A percentile compares a stretch with the other conserved stretches of the same genome.
These are phyloP conservation scores for Siniperca chuatsi DNA, from an alignment of 2,113 vertebrate genomes.

Conservation along the genomic window DNA sequence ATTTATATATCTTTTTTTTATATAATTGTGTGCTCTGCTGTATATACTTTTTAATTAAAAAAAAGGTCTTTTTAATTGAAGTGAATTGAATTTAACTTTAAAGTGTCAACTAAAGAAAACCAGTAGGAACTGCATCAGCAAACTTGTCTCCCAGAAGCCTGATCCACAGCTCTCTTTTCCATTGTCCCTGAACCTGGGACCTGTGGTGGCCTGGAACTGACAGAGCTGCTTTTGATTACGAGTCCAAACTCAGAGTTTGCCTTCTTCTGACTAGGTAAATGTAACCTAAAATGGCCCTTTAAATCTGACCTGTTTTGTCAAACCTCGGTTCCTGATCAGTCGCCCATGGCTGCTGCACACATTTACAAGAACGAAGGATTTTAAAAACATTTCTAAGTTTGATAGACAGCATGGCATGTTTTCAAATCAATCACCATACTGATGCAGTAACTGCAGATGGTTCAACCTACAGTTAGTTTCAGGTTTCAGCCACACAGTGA, in stretches of 20 bases:
- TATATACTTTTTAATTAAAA: neutral
- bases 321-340: neutral
- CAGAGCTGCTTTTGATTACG: neutral
- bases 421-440: constrained; percentile 13
- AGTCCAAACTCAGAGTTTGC: neutral
- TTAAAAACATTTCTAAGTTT: neutral
- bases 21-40: neutral
- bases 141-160: neutral
- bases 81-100: neutral
- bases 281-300: neutral
- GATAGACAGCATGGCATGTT: constrained; percentile 6
- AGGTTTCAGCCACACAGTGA: neutral
- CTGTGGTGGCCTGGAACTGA: neutral
- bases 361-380: neutral
- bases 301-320: neutral
- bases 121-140: neutral
- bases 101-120: neutral
- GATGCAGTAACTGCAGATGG: neutral
- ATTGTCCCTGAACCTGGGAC: neutral
- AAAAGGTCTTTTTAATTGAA: neutral
- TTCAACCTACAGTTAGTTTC: neutral
- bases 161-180: neutral
- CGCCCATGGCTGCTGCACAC: neutral
- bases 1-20: too few species aligned
- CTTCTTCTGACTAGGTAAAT: neutral